A percentile compares a stretch with the other conserved stretches of the same genome.
phyloP scores from a whole-genome alignment of 2,113 vertebrate species.

The Camelus dromedarius region DNA sequence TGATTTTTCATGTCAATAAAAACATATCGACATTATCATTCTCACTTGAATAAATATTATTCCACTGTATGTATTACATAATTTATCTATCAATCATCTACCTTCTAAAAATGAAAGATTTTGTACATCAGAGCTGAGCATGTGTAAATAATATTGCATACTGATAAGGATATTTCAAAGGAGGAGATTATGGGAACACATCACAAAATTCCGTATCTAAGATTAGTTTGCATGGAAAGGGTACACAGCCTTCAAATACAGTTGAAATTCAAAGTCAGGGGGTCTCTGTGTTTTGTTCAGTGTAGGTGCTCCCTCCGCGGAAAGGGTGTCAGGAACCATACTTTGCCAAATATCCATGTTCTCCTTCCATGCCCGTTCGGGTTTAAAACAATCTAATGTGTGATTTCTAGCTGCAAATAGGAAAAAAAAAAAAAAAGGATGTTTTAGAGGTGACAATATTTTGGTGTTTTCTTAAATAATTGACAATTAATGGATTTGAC shows the following conservation, averaged over 20 bases:
- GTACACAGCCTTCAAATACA: not conserved
- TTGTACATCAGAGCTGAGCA: not conserved
- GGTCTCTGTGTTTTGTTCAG: not conserved
- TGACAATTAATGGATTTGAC: not conserved
- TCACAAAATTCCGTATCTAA: not conserved
- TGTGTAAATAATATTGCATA: not conserved
- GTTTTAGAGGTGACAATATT: constrained; percentile 19
- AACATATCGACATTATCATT: not conserved
- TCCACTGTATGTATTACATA: not conserved
- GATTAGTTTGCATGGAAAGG: not conserved
- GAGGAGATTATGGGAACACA: not conserved
- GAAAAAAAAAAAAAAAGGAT: not conserved
- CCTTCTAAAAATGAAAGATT: not conserved
- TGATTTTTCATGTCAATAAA: not conserved
- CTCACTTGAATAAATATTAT: not conserved
- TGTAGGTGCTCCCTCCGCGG: not conserved
- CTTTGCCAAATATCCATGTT: not conserved
- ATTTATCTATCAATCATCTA: not conserved
- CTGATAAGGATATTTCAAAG: not conserved
- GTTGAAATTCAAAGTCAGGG: not conserved
- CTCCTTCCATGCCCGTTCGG: not conserved
- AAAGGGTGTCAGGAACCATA: not conserved
- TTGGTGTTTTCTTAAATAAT: constrained; percentile 12
- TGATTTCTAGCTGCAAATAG: not conserved
- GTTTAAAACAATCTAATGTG: not conserved